Base-by-base conservation (phyloP, 2,888 invertebrate species). In the Tolmerus cingulatus region DNA sequence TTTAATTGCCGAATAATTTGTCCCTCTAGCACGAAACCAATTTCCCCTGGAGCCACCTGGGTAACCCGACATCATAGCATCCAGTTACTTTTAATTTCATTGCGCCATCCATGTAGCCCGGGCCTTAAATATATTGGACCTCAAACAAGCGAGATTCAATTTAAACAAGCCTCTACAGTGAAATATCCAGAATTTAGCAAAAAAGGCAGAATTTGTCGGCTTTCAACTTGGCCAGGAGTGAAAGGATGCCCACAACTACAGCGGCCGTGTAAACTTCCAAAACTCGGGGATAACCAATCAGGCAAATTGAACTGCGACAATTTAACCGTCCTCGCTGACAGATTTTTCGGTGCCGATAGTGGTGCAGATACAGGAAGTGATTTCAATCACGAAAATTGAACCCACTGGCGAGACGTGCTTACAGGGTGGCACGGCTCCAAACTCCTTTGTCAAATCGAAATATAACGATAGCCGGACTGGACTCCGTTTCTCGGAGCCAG, bases 291-390 rank as follows among this genome's bases (percentile, higher is more conserved):
- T 82, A 57, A 57, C 82, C 82, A 82, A 82, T 82, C 82, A 82
- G 82, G 57, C 82, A 82, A 82, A 82, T 82, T 82, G 82, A 82
- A 82, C 82, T 82, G 82, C 82, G 82, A 82, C 82, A 82, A 57
- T 82, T 82, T 57, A 82, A 82, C 82, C 57, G 57, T 82, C 37
- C 57, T 34, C 66, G 37, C 57, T 16, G 37, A 82, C 55, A 57
- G 82, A 57, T 82, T 82, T 82, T 82, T 82, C 23, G 37, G 82
- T 57, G 57, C 57, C 34, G 82, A 37, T 57, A 82, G 57, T 40
- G 19, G 23, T 82, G 82, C 66, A 82, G 82, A 57, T 66, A 82
- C 57, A 82, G 82, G 57, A 82, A 57, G 57, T 57, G 57, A 82
- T 82, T 82, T 82, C 82, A 82, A 82, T 82, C 57, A 82, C 57